These are phyloP conservation scores for Microctenopoma stevenorrisi DNA, from an alignment of 2,797 vertebrate genomes.

Conservation along the genomic window DNA sequence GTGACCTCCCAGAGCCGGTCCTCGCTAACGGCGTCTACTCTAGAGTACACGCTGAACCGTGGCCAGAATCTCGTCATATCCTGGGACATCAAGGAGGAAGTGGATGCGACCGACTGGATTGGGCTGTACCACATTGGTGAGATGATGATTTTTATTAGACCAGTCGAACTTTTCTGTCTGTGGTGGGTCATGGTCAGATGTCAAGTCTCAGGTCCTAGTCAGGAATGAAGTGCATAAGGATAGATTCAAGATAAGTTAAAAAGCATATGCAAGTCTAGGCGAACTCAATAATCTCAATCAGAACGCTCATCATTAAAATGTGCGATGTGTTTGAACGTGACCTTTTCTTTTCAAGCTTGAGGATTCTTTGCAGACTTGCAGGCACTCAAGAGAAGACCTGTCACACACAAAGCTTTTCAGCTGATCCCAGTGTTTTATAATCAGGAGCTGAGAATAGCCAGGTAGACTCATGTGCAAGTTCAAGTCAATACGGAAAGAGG, in stretches of 20 bases:
- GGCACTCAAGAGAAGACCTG: conserved; percentile 10
- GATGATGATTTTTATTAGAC: conserved; percentile 30
- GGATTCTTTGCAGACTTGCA: not conserved
- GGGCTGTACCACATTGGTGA: conserved; percentile 98
- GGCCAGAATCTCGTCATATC: conserved; percentile 96
- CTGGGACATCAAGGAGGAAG: conserved; percentile 99
- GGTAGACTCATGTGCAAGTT: conserved; percentile 46
- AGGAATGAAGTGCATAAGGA: not conserved
- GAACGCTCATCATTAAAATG: not conserved
- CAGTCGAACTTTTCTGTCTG: too few species aligned
- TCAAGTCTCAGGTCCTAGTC: not conserved
- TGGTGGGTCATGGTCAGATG: not conserved
- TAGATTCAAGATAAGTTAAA: not conserved
- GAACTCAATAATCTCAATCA: not conserved
- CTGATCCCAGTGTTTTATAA: conserved; percentile 59
- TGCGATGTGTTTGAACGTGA: not conserved
- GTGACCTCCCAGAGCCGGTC: conserved; percentile 96
- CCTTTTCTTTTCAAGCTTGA: not conserved
- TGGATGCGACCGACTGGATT: conserved; percentile 98
- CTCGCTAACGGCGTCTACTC: conserved; percentile 93
- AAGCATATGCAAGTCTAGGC: not conserved
- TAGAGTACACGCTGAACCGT: conserved; percentile 91
- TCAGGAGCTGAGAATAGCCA: conserved; percentile 50
- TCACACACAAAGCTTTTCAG: conserved; percentile 53
- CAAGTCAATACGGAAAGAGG: conserved; percentile 74